Evolutionary conservation across 2,888 invertebrate species (phyloP).

Genomic region (Drosophila vallismaia): DNA sequence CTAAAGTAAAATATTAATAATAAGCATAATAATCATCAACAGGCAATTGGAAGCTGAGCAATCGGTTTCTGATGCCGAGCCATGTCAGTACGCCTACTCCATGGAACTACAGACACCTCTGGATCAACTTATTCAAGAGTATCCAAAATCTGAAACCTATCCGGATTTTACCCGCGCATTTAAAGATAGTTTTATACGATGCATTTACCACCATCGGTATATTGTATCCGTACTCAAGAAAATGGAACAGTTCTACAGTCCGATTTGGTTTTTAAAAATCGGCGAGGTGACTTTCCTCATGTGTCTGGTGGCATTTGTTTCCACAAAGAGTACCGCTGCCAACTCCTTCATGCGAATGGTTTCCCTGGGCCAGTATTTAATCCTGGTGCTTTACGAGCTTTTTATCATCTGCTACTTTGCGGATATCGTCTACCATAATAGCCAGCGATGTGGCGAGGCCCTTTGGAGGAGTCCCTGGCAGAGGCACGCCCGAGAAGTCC

Average conservation of each 20-base stretch:
- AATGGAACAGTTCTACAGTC: slow-evolving; percentile 80
- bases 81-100: slow-evolving; percentile 69
- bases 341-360: slow-evolving; percentile 73
- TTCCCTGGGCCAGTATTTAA: slow-evolving; percentile 74
- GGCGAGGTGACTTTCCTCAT: slow-evolving; percentile 77
- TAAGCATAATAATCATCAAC: not conserved
- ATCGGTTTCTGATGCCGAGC: slow-evolving; percentile 54
- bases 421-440: slow-evolving; percentile 72
- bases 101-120: slow-evolving; percentile 48
- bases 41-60: slow-evolving; percentile 64
- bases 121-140: slow-evolving; percentile 19
- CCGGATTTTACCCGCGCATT: slow-evolving; percentile 56
- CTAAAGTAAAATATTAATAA: not conserved
- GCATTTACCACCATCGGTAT: slow-evolving; percentile 79
- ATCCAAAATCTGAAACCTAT: not conserved
- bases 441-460: slow-evolving; percentile 76
- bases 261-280: slow-evolving; percentile 80
- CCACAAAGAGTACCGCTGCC: slow-evolving; percentile 77
- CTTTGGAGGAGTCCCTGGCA: slow-evolving; percentile 79
- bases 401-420: slow-evolving; percentile 80
- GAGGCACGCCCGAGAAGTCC: slow-evolving; percentile 65
- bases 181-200: slow-evolving; percentile 62
- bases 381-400: slow-evolving; percentile 75
- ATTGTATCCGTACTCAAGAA: slow-evolving; percentile 70
- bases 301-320: slow-evolving; percentile 81